These are phyloP conservation scores for Meteorus sp. DNA, from an alignment of 1,140 invertebrate genomes.

Conservation along the genomic window DNA sequence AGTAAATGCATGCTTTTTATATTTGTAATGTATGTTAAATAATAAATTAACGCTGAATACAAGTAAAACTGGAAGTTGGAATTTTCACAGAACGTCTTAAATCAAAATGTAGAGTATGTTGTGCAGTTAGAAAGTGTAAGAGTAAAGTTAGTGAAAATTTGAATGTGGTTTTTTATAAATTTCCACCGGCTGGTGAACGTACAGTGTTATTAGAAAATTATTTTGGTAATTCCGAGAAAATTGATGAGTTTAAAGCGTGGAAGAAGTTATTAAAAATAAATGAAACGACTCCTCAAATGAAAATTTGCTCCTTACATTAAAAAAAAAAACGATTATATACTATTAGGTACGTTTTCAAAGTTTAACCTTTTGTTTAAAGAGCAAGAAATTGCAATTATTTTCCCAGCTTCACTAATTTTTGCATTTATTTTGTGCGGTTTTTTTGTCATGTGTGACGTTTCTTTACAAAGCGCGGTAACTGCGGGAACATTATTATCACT, in stretches of 20 bases:
- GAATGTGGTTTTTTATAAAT: slow-evolving; percentile 20
- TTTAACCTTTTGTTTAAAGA: slow-evolving; percentile 8
- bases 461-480: no score
- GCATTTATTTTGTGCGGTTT: no score
- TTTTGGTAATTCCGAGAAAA: slow-evolving; percentile 21
- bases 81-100: background rate
- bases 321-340: slow-evolving; percentile 22
- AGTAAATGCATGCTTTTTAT: no score
- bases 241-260: slow-evolving; percentile 18
- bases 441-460: no score
- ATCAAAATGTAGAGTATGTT: slow-evolving; percentile 8
- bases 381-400: no score
- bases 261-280: slow-evolving; percentile 8
- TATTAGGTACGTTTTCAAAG: slow-evolving; percentile 21
- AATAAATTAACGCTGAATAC: slow-evolving; percentile 3
- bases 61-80: background rate
- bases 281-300: background rate
- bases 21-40: background rate
- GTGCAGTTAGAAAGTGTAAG: slow-evolving; percentile 5
- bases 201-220: no score
- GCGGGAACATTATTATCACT: no score
- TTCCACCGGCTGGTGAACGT: slow-evolving; percentile 6
- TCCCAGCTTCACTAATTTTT: no score
- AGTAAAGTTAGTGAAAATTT: no score
- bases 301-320: slow-evolving; percentile 11